Evolutionary conservation across 2,797 vertebrate species (phyloP).

Genomic region (Liparis tanakae): DNA sequence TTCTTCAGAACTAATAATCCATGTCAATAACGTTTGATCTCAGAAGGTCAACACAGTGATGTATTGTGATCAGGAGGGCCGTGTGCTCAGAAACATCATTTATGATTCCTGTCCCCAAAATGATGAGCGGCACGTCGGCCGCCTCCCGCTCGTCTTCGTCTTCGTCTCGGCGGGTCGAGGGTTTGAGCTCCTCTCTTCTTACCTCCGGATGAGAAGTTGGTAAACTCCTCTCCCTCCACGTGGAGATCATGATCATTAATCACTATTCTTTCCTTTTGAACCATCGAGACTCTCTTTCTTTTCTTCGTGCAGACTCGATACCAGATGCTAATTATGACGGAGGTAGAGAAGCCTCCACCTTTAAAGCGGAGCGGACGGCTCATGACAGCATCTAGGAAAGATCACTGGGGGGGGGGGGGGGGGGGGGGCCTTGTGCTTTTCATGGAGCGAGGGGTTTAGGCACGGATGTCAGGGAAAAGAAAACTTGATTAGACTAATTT

Average conservation of each 20-base stretch:
- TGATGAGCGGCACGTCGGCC: not conserved
- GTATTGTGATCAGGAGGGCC: not conserved
- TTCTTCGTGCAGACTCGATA: slow-evolving; percentile 4
- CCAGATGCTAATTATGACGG: not conserved
- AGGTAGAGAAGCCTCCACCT: not conserved
- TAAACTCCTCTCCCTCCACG: slow-evolving; percentile 10
- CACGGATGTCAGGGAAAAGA: slow-evolving; percentile 67
- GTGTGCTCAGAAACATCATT: slow-evolving; percentile 2
- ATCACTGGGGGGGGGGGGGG: slow-evolving; percentile 42
- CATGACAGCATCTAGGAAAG: not conserved
- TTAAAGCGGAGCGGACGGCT: not conserved
- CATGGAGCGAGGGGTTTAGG: slow-evolving; percentile 58
- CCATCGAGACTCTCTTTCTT: slow-evolving; percentile 7
- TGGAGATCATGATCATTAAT: slow-evolving; percentile 8
- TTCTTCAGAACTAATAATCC: not conserved
- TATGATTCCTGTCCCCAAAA: not conserved
- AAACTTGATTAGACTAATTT: slow-evolving; percentile 72
- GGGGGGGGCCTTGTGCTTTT: slow-evolving; percentile 35
- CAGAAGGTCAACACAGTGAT: not conserved
- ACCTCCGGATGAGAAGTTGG: slow-evolving; percentile 7
- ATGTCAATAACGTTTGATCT: not conserved
- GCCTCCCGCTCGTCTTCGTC: not conserved
- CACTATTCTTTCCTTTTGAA: slow-evolving; percentile 8
- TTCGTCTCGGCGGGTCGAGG: not conserved
- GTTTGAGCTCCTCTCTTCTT: slow-evolving; percentile 6